Conservation (phyloP, 2,888 invertebrate genomes). For the Eretmocerus hayati region DNA sequence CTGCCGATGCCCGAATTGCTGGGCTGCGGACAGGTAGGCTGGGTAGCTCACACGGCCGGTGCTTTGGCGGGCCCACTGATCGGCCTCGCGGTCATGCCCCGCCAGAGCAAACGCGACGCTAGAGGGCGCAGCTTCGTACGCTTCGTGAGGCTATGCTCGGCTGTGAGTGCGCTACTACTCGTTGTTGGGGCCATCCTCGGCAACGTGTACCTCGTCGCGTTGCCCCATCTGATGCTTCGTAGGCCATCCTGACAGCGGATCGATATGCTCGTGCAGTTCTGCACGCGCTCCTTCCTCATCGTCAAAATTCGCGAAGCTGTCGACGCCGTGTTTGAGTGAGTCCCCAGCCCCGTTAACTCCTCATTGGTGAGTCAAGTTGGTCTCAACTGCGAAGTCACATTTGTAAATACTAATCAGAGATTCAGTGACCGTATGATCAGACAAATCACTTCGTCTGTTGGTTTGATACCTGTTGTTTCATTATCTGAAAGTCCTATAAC, state of each 20-base stretch:
- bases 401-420: too few species aligned
- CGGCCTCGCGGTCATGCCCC: slow-evolving; percentile 54
- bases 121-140: slow-evolving; percentile 41
- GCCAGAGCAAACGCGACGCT: slow-evolving; percentile 43
- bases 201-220: slow-evolving; percentile 42
- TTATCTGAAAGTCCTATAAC: too few species aligned
- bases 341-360: too few species aligned
- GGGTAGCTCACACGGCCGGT: slow-evolving; percentile 67
- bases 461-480: too few species aligned
- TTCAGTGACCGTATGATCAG: too few species aligned
- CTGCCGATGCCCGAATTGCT: slow-evolving; percentile 40
- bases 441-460: too few species aligned
- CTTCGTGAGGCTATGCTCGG: slow-evolving; percentile 41
- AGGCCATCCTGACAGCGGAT: slow-evolving; percentile 44
- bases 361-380: too few species aligned
- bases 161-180: slow-evolving; percentile 39
- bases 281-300: slow-evolving; percentile 41
- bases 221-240: slow-evolving; percentile 39
- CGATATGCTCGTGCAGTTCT: slow-evolving; percentile 41
- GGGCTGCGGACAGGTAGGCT: slow-evolving; percentile 52
- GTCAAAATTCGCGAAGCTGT: slow-evolving; percentile 42
- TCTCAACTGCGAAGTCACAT: too few species aligned
- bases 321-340: slow-evolving; percentile 40
- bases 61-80: slow-evolving; percentile 60
- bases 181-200: slow-evolving; percentile 42